Base-by-base conservation (phyloP, 2,113 vertebrate genomes). In the Ailuropoda melanoleuca region DNA sequence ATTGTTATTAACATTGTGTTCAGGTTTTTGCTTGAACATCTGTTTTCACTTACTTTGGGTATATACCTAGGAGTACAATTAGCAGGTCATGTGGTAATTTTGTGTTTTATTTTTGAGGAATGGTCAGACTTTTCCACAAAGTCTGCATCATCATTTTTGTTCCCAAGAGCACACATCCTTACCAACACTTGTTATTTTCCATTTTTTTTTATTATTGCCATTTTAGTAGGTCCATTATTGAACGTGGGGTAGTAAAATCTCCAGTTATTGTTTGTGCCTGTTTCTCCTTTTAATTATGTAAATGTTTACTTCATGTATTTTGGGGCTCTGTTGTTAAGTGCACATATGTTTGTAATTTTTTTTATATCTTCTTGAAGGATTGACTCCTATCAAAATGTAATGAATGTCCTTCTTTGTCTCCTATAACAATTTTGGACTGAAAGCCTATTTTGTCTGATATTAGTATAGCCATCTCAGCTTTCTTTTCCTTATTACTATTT, bases 261-360 rank as follows among this genome's bases (percentile, higher is more conserved):
- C 31, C 29, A 60, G 1, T 14, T 95, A 31, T 62, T 85, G 86
- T 39, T 70, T n/a, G 19, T 78, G 11, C 60, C n/a, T 92, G 10
- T 88, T 95, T 92, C 17, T 87, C 46, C 34, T 68, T 95, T 92
- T 48, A 70, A 7, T 66, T 82, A 48, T 24, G 9, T 88, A 68
- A 87, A 31, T 81, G 82, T 95, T 93, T 93, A 46, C 85, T 84
- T 95, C 26, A 29, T 89, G 5, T 58, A 37, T 93, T 95, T 88
- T 64, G 7, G 50, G 46, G 7, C n/a, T 91, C 15, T 83, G 55
- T 68, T 84, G 10, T 75, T 85, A 74, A 64, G 9, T 90, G 1
- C 21, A 7, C 53, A 29, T 77, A 72, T 86, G 23, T 72, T 75
- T 83, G 13, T 75, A 66, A 46, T 88, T 90, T 78, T 43, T 87